Evolutionary conservation across 2,797 vertebrate genomes (phyloP).

Genomic region (Natrix natrix): DNA sequence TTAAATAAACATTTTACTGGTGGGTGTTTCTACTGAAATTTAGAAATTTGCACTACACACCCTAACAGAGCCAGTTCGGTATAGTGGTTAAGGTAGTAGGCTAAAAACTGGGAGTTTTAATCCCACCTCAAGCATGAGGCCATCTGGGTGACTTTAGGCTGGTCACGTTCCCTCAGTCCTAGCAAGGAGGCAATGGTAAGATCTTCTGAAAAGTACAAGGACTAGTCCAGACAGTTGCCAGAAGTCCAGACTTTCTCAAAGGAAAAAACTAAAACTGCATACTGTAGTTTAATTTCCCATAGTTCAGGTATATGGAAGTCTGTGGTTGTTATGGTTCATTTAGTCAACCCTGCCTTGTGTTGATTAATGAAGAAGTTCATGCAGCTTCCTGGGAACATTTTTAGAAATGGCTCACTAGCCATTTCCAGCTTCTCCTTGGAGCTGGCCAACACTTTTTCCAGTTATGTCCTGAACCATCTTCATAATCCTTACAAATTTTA

Average conservation of each 20-base stretch:
- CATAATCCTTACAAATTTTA: not conserved
- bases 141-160: not conserved
- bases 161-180: not conserved
- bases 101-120: not conserved
- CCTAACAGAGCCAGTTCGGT: not conserved
- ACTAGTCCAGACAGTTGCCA: not conserved
- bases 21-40: not conserved
- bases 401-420: not conserved
- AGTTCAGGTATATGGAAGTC: not conserved
- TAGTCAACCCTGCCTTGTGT: not conserved
- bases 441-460: not conserved
- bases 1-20: not conserved
- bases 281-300: not conserved
- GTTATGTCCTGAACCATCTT: not conserved
- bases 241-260: not conserved
- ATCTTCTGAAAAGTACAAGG: not conserved
- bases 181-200: not conserved
- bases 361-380: not conserved
- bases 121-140: not conserved
- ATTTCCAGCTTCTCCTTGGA: not conserved
- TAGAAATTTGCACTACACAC: not conserved
- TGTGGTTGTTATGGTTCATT: not conserved
- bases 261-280: not conserved
- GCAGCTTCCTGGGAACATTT: not conserved
- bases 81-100: not conserved